Evolutionary conservation across 2,113 vertebrate species (phyloP).

Genomic region (Acanthisitta chloris): DNA sequence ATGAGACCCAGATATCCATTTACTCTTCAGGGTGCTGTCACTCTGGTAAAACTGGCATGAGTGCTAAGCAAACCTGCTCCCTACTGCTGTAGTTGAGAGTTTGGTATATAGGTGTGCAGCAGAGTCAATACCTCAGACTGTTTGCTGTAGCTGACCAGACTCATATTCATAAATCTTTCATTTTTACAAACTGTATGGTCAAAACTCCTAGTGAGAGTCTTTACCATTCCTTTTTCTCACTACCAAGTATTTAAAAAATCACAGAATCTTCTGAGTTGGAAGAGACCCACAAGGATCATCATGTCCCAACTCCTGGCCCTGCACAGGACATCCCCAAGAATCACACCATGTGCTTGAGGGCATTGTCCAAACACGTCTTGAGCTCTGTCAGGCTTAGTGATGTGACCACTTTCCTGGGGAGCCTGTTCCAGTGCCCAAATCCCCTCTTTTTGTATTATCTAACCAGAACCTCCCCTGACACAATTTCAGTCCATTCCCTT

Average conservation of each 20-base stretch:
- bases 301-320: not conserved
- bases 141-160: not conserved
- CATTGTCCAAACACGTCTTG: rapidly evolving
- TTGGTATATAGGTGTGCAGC: not conserved
- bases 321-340: not conserved
- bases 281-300: not conserved
- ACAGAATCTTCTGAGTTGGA: not conserved
- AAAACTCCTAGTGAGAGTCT: not conserved
- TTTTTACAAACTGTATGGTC: not conserved
- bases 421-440: not conserved
- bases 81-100: not conserved
- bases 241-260: not conserved
- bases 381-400: too few species aligned
- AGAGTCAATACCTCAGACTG: not conserved
- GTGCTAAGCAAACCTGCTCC: not conserved
- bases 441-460: not conserved
- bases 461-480: not conserved
- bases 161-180: not conserved
- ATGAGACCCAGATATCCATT: not conserved
- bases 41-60: not conserved
- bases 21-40: not conserved
- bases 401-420: not conserved
- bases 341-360: not conserved
- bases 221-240: not conserved
- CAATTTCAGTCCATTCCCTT: not conserved